Evolutionary conservation across 1,140 invertebrate species (phyloP).

Genomic region (Camponotus pennsylvanicus): DNA sequence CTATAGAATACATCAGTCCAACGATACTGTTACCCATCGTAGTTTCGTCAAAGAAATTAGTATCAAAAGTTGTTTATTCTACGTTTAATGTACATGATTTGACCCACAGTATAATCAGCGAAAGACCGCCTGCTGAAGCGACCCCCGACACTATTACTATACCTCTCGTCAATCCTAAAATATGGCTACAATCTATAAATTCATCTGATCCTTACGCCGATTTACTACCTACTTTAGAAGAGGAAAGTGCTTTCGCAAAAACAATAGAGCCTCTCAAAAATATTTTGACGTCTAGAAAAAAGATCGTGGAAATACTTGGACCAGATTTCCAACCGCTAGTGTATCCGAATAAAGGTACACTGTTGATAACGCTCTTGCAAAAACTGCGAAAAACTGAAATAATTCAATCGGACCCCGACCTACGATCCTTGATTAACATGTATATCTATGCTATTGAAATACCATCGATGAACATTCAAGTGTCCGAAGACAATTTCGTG

Average conservation of each 20-base stretch:
- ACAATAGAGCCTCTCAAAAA: constrained; percentile 18
- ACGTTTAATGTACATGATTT: constrained; percentile 34
- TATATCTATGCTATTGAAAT: constrained; percentile 42
- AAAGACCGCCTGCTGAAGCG: constrained; percentile 3
- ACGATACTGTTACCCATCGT: constrained; percentile 64
- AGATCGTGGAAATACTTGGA: constrained; percentile 49
- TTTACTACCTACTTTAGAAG: constrained; percentile 45
- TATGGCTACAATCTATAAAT: constrained; percentile 50
- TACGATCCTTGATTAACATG: constrained; percentile 18
- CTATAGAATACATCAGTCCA: constrained; percentile 47
- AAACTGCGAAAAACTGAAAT: neutral
- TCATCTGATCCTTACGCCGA: constrained; percentile 44
- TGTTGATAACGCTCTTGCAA: constrained; percentile 53
- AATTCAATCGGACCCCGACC: neutral
- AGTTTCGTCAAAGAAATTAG: constrained; percentile 31
- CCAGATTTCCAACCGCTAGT: constrained; percentile 48
- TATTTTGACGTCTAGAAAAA: constrained; percentile 19
- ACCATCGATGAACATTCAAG: constrained; percentile 40
- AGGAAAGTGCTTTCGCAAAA: neutral
- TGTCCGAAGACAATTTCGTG: constrained; percentile 48
- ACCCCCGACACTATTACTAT: constrained; percentile 7
- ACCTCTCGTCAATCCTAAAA: constrained; percentile 63
- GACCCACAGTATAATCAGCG: neutral
- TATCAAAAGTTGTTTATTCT: constrained; percentile 49
- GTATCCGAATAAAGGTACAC: constrained; percentile 58